Evolutionary conservation across 2,113 vertebrate species (phyloP).

Genomic region (Ceyx margarethae): DNA sequence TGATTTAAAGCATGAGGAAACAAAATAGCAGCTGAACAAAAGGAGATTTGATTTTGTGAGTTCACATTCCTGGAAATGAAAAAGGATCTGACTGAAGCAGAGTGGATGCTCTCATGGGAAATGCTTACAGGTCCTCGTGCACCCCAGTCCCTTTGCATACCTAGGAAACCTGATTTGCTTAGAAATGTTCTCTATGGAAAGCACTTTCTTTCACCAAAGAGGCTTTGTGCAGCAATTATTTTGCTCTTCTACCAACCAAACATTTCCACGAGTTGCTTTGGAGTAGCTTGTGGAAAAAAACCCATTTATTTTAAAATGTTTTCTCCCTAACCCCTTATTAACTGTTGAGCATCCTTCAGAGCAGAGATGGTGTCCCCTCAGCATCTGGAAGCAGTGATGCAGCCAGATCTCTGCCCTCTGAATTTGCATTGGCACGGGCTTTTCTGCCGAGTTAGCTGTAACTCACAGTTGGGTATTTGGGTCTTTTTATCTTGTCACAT

Average conservation of each 20-base stretch:
- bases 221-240: neutral
- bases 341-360: neutral
- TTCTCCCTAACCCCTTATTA: neutral
- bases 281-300: neutral
- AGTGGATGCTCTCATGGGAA: neutral
- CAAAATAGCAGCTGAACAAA: neutral
- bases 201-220: neutral
- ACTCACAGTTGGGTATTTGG: neutral
- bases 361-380: neutral
- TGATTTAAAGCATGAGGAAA: neutral
- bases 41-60: neutral
- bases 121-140: neutral
- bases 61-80: neutral
- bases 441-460: neutral
- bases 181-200: neutral
- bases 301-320: neutral
- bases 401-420: neutral
- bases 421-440: neutral
- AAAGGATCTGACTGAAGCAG: neutral
- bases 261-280: neutral
- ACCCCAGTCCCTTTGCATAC: neutral
- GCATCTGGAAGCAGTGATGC: neutral
- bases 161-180: neutral
- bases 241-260: neutral
- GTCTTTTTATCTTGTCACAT: neutral